Evolutionary conservation across 2,888 invertebrate genomes (phyloP).

Genomic region (Apamea anceps): DNA sequence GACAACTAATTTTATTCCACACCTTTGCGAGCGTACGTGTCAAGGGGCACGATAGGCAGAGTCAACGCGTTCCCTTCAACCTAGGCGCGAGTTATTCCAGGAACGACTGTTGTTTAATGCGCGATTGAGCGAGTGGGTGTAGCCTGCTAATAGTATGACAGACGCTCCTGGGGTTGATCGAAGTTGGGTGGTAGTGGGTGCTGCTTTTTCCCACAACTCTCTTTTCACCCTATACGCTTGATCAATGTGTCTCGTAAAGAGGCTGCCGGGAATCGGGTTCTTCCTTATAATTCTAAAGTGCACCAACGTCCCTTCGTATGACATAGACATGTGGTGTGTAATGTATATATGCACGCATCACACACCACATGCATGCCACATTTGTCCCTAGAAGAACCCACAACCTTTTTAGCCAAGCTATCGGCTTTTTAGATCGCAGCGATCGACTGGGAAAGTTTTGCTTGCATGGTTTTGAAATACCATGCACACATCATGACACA

Average conservation of each 20-base stretch:
- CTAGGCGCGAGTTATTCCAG: background rate
- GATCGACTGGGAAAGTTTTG: background rate
- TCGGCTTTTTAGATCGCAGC: background rate
- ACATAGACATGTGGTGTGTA: background rate
- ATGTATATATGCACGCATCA: background rate
- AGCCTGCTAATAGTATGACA: background rate
- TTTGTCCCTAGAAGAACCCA: background rate
- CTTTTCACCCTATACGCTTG: background rate
- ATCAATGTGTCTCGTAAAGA: background rate
- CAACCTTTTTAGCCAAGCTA: background rate
- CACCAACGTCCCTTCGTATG: background rate
- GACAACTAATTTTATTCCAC: no score
- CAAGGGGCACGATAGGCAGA: no score
- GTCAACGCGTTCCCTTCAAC: no score
- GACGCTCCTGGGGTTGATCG: background rate
- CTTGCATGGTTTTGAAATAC: constrained; percentile 9
- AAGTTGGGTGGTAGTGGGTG: background rate
- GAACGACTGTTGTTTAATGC: background rate
- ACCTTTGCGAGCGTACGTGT: no score
- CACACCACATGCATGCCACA: background rate
- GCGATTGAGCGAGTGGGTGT: background rate
- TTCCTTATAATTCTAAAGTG: background rate
- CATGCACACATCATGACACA: background rate
- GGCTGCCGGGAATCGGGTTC: background rate
- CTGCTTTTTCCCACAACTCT: background rate